phyloP scores from a whole-genome alignment of 2,888 invertebrate species.

The Odontothrips loti region DNA sequence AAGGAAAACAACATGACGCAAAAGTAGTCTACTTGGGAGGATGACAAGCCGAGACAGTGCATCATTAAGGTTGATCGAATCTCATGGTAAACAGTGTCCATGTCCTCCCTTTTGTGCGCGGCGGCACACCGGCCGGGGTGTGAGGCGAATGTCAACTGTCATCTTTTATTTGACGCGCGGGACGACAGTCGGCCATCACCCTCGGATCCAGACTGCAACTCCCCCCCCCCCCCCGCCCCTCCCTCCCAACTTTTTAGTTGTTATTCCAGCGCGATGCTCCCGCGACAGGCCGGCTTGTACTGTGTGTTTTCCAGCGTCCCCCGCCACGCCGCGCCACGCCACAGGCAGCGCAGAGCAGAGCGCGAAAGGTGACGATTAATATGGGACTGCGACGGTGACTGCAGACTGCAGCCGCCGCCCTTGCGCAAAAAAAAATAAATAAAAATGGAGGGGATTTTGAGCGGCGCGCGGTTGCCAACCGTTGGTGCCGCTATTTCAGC shows the following conservation, averaged over 20 bases:
- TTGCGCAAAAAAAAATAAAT: no score
- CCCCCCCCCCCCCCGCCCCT: neutral
- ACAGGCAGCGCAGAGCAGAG: no score
- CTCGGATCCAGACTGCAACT: neutral
- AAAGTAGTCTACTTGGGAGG: neutral
- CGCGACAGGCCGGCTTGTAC: neutral
- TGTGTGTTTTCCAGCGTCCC: constrained; percentile 13
- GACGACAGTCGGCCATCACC: neutral
- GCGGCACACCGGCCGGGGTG: neutral
- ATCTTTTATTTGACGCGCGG: constrained; percentile 15
- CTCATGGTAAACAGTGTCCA: neutral
- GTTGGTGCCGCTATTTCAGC: no score
- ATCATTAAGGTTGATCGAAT: neutral
- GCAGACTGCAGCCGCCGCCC: no score
- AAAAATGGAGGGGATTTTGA: no score
- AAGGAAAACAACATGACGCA: no score
- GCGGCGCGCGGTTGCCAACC: no score
- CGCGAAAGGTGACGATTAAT: no score
- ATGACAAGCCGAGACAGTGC: neutral
- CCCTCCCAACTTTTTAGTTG: neutral
- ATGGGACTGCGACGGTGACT: no score
- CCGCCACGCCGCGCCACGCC: neutral
- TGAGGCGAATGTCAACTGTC: constrained; percentile 19
- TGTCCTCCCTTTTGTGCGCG: neutral
- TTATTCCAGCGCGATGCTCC: neutral